These are phyloP conservation scores for Ptilonorhynchus violaceus DNA, from an alignment of 2,113 vertebrate genomes.

Conservation along the genomic window DNA sequence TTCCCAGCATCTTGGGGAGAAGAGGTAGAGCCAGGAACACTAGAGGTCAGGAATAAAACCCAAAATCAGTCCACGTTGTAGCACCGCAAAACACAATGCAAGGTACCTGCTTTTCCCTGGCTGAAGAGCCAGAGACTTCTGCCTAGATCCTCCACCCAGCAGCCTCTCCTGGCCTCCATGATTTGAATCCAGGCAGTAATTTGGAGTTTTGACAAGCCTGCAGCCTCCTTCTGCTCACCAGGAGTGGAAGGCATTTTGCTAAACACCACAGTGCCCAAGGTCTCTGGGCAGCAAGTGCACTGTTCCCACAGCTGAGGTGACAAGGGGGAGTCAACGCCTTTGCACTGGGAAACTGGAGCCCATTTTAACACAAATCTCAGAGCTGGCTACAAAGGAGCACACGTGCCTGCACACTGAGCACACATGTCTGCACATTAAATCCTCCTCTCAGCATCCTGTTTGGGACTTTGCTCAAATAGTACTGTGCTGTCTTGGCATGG, in stretches of 20 bases:
- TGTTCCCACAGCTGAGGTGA: background rate
- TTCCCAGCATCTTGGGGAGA: conserved; percentile 67
- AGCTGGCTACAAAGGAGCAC: background rate
- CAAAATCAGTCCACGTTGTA: background rate
- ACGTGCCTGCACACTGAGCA: background rate
- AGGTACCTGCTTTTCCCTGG: background rate
- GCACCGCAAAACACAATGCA: background rate
- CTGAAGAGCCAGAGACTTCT: background rate
- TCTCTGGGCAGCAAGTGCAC: background rate
- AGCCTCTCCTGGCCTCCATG: background rate
- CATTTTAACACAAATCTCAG: background rate
- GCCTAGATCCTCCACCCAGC: background rate
- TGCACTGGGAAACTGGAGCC: background rate
- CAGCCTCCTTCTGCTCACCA: background rate
- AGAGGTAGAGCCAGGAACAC: background rate
- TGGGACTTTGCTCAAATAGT: background rate
- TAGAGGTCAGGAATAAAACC: background rate
- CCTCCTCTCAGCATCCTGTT: background rate
- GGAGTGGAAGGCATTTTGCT: background rate
- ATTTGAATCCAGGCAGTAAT: background rate
- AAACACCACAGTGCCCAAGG: background rate
- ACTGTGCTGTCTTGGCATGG: background rate
- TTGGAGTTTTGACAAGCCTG: background rate
- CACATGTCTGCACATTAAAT: background rate
- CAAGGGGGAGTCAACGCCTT: background rate